These are phyloP conservation scores for Psittacula cyanocephala DNA, from an alignment of 2,113 vertebrate species.

Conservation along the genomic window DNA sequence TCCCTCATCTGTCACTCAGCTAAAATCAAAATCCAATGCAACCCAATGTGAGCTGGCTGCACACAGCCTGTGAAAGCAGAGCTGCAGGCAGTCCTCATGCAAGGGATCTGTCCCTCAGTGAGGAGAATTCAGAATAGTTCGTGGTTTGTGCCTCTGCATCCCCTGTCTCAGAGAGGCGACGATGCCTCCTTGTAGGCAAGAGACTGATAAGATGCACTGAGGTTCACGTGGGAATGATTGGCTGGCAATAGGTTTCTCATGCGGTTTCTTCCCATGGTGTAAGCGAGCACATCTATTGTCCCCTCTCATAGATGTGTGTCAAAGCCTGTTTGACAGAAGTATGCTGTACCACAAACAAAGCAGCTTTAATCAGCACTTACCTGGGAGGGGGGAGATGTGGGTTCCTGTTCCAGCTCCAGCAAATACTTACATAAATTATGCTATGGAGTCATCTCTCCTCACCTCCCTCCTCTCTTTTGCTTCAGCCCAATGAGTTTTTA, in stretches of 20 bases:
- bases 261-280: not conserved
- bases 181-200: not conserved
- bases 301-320: not conserved
- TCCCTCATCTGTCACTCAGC: not conserved
- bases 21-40: not conserved
- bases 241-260: not conserved
- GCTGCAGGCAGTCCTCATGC: not conserved
- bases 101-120: not conserved
- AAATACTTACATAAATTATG: not conserved
- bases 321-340: not conserved
- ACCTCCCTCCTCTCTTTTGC: not conserved
- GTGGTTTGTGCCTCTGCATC: not conserved
- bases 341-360: not conserved
- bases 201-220: fast-evolving
- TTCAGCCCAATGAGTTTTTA: constrained; percentile 22
- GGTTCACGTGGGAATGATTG: not conserved
- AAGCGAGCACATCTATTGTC: not conserved
- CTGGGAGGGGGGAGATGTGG: not conserved
- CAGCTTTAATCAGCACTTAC: not conserved
- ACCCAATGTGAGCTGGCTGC: not conserved
- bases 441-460: not conserved
- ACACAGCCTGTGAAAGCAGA: not conserved
- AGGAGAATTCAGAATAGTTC: not conserved
- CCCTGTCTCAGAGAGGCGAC: not conserved
- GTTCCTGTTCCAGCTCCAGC: not conserved